Base-by-base conservation (phyloP, 2,888 invertebrate genomes). In the Trachelus iudaicus region DNA sequence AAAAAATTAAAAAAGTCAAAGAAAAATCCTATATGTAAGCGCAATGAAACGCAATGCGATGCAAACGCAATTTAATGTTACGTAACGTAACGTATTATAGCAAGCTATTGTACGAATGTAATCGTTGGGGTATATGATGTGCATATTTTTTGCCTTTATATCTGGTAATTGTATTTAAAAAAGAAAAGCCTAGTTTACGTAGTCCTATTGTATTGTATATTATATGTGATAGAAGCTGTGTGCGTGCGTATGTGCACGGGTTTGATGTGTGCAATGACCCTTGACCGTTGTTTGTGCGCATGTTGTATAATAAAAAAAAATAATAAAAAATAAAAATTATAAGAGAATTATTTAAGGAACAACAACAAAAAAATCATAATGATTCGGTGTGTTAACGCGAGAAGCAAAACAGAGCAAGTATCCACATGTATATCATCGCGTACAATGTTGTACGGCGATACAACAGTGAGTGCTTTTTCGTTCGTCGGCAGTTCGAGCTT, bases 91-190 rank as follows among this genome's bases (percentile, higher is more conserved):
- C 69, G 69, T 69, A 69, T 69, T 11, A 30, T 31, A 33, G 84
- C 85, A 89, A 90, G 81, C 88, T 89, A 88, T 89, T 85, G 86
- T 83, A 83, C 83, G 85, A 87, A 83, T 76, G 12, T 71, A n/a
- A 85, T 82, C 83, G 81, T 83, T 81, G 84, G 85, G 82, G 82
- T 83, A 56, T 56, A 56, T 56, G 56, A 56, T 23, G 81, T 68
- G 75, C 77, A 76, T 69, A 34, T 33, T 73, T 75, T 34, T 75
- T 77, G 80, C 69, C 79, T 78, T 79, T 80, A 79, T 75, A 77
- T 76, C 40, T 69, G 69, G 56, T 75, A 40, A 77, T 79, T 82
- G 79, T 82, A 82, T 85, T 82, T 82, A 82, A 84, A 83, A 84
- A 84, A 78, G 80, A 84, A 85, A 83, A 81, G 83, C 82, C 84